Evolutionary conservation across 2,888 invertebrate genomes (phyloP), one percentile per base, ranked within the genome.

Genomic region (Megamerina dolium): DNA sequence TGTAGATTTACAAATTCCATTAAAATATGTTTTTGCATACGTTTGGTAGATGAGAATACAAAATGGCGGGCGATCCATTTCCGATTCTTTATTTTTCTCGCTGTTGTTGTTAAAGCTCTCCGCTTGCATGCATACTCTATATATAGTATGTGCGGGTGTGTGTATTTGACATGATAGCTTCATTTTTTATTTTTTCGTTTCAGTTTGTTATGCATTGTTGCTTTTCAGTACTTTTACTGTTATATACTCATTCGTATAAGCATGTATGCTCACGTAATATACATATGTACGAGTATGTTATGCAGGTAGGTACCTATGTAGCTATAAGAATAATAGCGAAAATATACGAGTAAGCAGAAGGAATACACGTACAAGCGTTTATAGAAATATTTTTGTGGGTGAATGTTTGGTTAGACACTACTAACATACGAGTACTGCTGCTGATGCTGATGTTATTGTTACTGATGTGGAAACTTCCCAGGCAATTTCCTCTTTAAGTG

Each of bases 31-130:
- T 31, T 33, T 40, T n/a, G n/a, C n/a, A 26, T 39, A 42, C 43
- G 46, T 43, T 43, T 33, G 29, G 41, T 35, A 19, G 38, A 38
- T 38, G 29, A 13, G 29, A 33, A 13, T 38, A 39, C 40, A 46
- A 46, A 46, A 46, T 43, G 46, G 46, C 46, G 43, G 46, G 46
- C 46, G 43, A 43, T 43, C 43, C 43, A 40, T 46, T 38, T 42
- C 46, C 42, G 42, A 30, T 31, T 16, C 26, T 16, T 45, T 31
- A 14, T 12, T 18, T 9, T 31, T 31, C 31, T 16, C 6, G 31
- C 14, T 31, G 31, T 31, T 31, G 31, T 31, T 31, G 4, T 3
- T 23, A 12, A 16, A 20, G 16, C 20, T 14, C 16, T n/a, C 13
- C 13, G 5, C 13, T 21, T 35, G 35, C 9, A 14, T 29, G 17